phyloP scores from a whole-genome alignment of 2,797 vertebrate genomes.

The Schizopygopsis pylzovi region DNA sequence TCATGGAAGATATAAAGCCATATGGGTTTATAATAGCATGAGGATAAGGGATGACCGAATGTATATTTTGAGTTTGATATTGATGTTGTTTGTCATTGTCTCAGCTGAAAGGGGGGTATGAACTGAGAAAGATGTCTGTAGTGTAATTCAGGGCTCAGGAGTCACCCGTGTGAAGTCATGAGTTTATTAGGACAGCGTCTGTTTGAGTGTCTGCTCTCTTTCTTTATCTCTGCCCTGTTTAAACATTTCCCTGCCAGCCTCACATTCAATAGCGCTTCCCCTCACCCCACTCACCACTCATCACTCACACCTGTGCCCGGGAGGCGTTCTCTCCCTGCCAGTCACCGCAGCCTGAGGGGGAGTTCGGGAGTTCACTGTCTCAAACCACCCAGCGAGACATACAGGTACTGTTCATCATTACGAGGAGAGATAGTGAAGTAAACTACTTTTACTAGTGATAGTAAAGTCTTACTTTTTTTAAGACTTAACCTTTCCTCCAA shows the following conservation, averaged over 20 bases:
- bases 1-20: not conserved
- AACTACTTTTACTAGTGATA: no score
- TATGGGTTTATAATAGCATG: not conserved
- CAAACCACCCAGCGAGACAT: constrained; percentile 59
- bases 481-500: not conserved
- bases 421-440: constrained; percentile 49
- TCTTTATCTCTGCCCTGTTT: not conserved
- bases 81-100: not conserved
- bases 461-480: no score
- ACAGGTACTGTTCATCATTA: constrained; percentile 57
- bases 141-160: not conserved
- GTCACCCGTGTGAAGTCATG: constrained; percentile 12
- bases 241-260: constrained; percentile 7
- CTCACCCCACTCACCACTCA: not conserved
- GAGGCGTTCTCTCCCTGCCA: constrained; percentile 44
- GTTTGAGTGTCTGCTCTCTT: not conserved
- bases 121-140: not conserved
- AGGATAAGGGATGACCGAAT: not conserved
- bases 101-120: not conserved
- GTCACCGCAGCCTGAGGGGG: constrained; percentile 14
- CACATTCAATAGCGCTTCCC: constrained; percentile 18
- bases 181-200: not conserved
- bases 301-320: constrained; percentile 9
- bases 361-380: constrained; percentile 52
- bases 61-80: not conserved